Evolutionary conservation across 2,797 vertebrate species (phyloP).

Genomic region (Naso thynnoides): DNA sequence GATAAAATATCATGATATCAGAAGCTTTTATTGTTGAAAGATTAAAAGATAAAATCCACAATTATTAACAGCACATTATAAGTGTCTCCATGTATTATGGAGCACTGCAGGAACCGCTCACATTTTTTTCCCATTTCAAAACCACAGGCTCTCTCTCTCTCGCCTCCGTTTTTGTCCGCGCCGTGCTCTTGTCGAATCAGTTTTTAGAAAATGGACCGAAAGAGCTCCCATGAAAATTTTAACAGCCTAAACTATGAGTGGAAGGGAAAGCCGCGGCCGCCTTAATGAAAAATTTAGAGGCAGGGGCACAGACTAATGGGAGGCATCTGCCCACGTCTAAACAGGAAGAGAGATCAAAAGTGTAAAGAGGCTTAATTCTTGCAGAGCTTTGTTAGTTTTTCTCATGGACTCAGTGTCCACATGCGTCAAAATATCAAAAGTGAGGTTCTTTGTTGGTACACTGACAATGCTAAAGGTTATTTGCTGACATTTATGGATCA

Average conservation of each 20-base stretch:
- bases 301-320: conserved; percentile 33
- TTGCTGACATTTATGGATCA: conserved; percentile 47
- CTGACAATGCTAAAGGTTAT: conserved; percentile 25
- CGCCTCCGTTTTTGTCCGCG: conserved; percentile 16
- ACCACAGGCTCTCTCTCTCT: conserved; percentile 12
- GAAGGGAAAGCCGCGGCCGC: conserved; percentile 52
- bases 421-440: conserved; percentile 2
- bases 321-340: conserved; percentile 42
- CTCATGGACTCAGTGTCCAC: neutral
- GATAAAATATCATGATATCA: neutral
- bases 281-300: conserved; percentile 75
- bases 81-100: conserved; percentile 18
- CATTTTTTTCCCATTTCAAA: conserved; percentile 25
- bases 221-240: conserved; percentile 72
- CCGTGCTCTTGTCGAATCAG: conserved; percentile 36
- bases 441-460: neutral
- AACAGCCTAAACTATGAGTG: conserved; percentile 69
- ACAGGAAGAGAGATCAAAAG: conserved; percentile 46
- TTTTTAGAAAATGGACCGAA: conserved; percentile 72
- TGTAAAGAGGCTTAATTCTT: conserved; percentile 27
- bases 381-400: neutral
- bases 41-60: neutral
- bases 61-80: conserved; percentile 30
- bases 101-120: neutral
- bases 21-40: conserved; percentile 5